A percentile compares a stretch with the other conserved stretches of the same genome.
These are phyloP conservation scores for Sesamia inferens DNA, from an alignment of 2,888 invertebrate genomes.

Conservation along the genomic window DNA sequence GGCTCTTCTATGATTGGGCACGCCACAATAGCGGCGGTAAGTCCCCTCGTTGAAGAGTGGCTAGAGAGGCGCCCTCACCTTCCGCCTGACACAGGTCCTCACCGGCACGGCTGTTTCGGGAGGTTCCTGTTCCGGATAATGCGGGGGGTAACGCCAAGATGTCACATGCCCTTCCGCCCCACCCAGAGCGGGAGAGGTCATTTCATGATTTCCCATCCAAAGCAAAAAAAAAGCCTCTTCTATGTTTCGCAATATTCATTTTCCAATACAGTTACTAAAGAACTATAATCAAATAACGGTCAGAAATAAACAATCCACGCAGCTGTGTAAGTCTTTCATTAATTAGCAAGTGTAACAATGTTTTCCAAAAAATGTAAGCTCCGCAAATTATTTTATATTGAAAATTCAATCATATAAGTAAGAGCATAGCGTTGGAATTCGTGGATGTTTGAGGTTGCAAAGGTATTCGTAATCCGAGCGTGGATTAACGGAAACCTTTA, in stretches of 20 bases:
- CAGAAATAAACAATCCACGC: not conserved
- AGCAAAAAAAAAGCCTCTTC: too few species aligned
- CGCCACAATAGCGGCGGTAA: too few species aligned
- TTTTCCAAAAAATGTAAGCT: conserved; percentile 12
- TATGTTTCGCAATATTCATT: not conserved
- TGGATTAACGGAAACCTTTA: not conserved
- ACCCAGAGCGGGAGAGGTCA: too few species aligned
- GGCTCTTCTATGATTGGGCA: not conserved
- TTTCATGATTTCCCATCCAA: too few species aligned
- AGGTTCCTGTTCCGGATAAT: too few species aligned
- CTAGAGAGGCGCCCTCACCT: too few species aligned
- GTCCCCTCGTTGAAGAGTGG: too few species aligned
- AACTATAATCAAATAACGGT: not conserved
- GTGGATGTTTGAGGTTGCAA: not conserved
- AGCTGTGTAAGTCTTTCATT: not conserved
- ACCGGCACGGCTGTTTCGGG: too few species aligned
- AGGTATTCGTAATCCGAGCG: not conserved
- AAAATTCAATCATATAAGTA: not conserved
- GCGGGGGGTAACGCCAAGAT: too few species aligned
- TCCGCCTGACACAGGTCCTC: too few species aligned
- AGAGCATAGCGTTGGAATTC: not conserved
- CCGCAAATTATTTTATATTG: not conserved
- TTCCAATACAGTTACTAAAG: not conserved
- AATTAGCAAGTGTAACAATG: conserved; percentile 8
- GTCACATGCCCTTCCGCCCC: too few species aligned